Conservation (phyloP, 2,888 invertebrate genomes). For the Osedax fenrisi region DNA sequence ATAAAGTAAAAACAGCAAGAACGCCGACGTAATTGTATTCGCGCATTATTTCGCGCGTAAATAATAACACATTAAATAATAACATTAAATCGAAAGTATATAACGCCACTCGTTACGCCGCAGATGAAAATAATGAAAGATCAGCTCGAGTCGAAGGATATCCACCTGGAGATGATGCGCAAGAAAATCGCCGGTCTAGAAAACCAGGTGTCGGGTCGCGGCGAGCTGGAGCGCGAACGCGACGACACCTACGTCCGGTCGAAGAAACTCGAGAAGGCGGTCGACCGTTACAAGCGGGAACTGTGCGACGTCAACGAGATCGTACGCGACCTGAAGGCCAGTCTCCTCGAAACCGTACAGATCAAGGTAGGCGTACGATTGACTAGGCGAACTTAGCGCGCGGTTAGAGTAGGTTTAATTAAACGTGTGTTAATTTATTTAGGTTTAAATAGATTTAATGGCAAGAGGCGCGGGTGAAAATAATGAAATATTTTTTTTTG, state of each 20-base stretch:
- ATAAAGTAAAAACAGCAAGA: no score
- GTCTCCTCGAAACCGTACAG: conserved; percentile 46
- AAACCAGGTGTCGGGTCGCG: conserved; percentile 42
- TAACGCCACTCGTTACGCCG: no score
- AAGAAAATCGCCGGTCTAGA: conserved; percentile 60
- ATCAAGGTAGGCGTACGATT: conserved; percentile 37
- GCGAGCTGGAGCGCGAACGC: conserved; percentile 44
- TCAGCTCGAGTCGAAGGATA: conserved; percentile 77
- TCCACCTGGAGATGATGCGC: conserved; percentile 75
- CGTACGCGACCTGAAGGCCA: conserved; percentile 67
- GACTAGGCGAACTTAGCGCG: no score
- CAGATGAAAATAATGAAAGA: conserved; percentile 64
- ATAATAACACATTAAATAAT: no score
- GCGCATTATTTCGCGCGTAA: no score
- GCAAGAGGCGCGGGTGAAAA: not conserved
- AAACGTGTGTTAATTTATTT: not conserved
- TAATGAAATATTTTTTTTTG: no score
- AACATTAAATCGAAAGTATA: no score
- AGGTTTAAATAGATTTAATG: not conserved
- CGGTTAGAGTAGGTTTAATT: no score
- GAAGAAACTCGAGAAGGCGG: conserved; percentile 65
- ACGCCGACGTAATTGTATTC: no score
- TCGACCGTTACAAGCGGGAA: conserved; percentile 69
- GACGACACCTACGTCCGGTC: conserved; percentile 42
- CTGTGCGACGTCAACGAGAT: conserved; percentile 70